A percentile compares a stretch with the other conserved stretches of the same genome.
Conservation (phyloP, 2,888 invertebrate species). For the Petrolisthes cinctipes region DNA sequence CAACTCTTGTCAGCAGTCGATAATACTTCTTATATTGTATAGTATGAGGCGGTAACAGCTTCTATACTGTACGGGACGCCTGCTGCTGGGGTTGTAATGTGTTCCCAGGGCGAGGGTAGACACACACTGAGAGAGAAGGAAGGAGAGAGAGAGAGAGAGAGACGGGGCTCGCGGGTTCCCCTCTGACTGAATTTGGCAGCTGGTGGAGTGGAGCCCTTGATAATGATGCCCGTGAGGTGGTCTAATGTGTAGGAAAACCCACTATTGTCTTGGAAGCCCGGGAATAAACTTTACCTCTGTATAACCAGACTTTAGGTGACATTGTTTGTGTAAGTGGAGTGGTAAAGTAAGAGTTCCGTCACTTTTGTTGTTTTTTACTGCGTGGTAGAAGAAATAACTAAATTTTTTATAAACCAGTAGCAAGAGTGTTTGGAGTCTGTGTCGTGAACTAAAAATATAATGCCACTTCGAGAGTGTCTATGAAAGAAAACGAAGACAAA, state of each 20-base stretch:
- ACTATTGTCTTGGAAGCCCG: too few relatives aligned
- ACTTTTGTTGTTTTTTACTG: neutral
- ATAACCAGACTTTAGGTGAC: too few relatives aligned
- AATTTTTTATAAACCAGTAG: neutral
- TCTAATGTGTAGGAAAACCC: too few relatives aligned
- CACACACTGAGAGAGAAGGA: neutral
- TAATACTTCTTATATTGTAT: too few relatives aligned
- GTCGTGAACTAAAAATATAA: neutral
- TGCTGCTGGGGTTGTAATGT: too few relatives aligned
- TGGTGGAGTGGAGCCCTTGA: neutral
- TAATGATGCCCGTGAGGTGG: neutral
- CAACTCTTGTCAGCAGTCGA: too few relatives aligned
- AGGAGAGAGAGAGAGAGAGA: too few relatives aligned
- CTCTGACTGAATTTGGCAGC: constrained; percentile 1
- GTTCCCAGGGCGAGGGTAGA: neutral
- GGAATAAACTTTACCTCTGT: too few relatives aligned
- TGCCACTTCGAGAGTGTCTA: neutral
- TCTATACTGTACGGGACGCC: too few relatives aligned
- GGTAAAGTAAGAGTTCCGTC: too few relatives aligned
- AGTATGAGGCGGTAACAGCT: too few relatives aligned
- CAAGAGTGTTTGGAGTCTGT: neutral
- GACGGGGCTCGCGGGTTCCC: neutral
- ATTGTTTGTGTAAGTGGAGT: too few relatives aligned
- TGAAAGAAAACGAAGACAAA: neutral
- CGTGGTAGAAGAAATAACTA: neutral